A percentile compares a stretch with the other conserved stretches of the same genome.
These are phyloP conservation scores for Berghia stephanieae DNA, from an alignment of 1,140 invertebrate species.

Conservation along the genomic window DNA sequence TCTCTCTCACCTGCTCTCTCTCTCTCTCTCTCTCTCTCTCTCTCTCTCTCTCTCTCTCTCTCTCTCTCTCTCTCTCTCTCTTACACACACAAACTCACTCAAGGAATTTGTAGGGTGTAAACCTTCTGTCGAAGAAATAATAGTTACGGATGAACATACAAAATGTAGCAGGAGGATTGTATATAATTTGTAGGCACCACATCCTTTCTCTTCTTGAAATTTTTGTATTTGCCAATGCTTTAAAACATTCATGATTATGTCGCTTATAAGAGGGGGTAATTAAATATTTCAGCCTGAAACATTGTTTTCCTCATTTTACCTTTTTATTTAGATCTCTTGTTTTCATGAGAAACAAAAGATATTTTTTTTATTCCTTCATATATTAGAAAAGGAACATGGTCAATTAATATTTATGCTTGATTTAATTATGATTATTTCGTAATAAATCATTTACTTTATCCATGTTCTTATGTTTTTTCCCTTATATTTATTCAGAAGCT, in stretches of 20 bases:
- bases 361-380: not conserved
- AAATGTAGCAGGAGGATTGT: not conserved
- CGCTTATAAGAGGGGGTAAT: not conserved
- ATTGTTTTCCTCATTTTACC: not conserved
- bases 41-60: slow-evolving; percentile 8
- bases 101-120: not conserved
- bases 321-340: not conserved
- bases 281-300: not conserved
- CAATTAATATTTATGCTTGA: slow-evolving; percentile 1
- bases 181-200: not conserved
- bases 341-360: too few relatives aligned
- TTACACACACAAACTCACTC: not conserved
- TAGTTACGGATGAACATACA: not conserved
- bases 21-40: slow-evolving; percentile 26
- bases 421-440: not conserved
- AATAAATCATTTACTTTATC: not conserved
- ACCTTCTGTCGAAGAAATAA: not conserved
- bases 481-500: slow-evolving; percentile 31
- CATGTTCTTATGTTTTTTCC: not conserved
- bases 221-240: not conserved
- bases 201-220: not conserved
- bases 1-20: slow-evolving; percentile 14
- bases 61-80: slow-evolving; percentile 16
- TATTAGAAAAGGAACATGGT: not conserved
- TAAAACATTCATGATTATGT: not conserved